Conservation (phyloP, 2,797 vertebrate genomes). For the Acipenser oxyrinchus region DNA sequence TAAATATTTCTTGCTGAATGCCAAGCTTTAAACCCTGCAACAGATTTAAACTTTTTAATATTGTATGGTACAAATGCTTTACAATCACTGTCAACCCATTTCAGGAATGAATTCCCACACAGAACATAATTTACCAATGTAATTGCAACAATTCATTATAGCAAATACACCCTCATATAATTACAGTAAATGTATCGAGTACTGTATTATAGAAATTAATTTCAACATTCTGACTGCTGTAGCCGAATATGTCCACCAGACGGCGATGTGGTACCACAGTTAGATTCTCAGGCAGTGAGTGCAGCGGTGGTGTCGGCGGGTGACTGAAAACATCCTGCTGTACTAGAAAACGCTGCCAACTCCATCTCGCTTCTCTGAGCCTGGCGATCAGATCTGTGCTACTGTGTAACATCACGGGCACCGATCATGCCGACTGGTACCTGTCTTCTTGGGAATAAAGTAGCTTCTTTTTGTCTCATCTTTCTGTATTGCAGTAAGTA, state of each 20-base stretch:
- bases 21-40: too few species aligned
- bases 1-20: too few species aligned
- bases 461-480: slow-evolving; percentile 37
- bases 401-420: slow-evolving; percentile 21
- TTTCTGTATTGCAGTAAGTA: slow-evolving; percentile 56
- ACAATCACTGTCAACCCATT: too few species aligned
- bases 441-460: slow-evolving; percentile 33
- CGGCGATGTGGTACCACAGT: slow-evolving; percentile 46
- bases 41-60: too few species aligned
- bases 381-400: slow-evolving; percentile 17
- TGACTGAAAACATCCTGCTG: slow-evolving; percentile 22
- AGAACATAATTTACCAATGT: not conserved
- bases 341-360: slow-evolving; percentile 28
- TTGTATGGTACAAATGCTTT: too few species aligned
- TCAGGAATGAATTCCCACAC: slow-evolving; percentile 39
- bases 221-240: too few species aligned
- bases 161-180: too few species aligned
- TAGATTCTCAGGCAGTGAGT: slow-evolving; percentile 32
- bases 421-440: slow-evolving; percentile 42
- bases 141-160: not conserved
- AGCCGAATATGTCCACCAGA: slow-evolving; percentile 39
- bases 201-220: too few species aligned
- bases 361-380: slow-evolving; percentile 22
- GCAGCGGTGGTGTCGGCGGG: slow-evolving; percentile 6
- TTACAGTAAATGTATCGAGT: too few species aligned